phyloP scores from a whole-genome alignment of 2,888 invertebrate species.

The Tipula lateralis region DNA sequence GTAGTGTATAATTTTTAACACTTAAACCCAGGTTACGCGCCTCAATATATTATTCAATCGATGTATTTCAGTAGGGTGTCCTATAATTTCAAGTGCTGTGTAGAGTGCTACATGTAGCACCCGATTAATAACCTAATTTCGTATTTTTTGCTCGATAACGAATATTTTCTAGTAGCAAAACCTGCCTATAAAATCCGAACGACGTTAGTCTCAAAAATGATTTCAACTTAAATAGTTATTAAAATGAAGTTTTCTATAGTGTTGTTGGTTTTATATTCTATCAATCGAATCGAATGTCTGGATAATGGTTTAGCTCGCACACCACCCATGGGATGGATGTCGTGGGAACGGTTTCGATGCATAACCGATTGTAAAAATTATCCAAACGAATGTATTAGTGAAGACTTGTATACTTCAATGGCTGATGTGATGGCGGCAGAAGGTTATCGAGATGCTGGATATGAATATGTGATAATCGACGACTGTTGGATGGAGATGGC shows the following conservation, averaged over 20 bases:
- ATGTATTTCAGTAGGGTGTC: neutral
- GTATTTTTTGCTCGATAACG: neutral
- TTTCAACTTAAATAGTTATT: neutral
- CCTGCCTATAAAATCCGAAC: neutral
- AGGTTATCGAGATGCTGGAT: constrained; percentile 66
- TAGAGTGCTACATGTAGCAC: neutral
- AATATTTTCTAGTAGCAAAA: neutral
- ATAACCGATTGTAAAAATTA: constrained; percentile 56
- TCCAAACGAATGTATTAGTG: constrained; percentile 63
- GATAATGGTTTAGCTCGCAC: constrained; percentile 59
- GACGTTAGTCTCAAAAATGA: neutral
- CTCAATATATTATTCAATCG: neutral
- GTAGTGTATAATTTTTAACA: neutral
- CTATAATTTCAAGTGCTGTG: neutral
- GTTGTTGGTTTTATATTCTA: neutral
- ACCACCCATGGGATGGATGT: constrained; percentile 68
- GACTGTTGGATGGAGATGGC: constrained; percentile 70
- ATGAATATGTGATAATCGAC: constrained; percentile 67
- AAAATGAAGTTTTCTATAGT: constrained; percentile 14
- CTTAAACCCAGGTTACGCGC: neutral
- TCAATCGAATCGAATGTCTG: constrained; percentile 38
- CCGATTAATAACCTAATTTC: neutral
- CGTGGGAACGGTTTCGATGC: constrained; percentile 62
- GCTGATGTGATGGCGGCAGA: constrained; percentile 60
- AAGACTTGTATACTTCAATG: constrained; percentile 56